Percentiles rank a stretch among this genome's conserved stretches.
Evolutionary conservation across 2,888 invertebrate species (phyloP).

Genomic region (Campoplex nolae): DNA sequence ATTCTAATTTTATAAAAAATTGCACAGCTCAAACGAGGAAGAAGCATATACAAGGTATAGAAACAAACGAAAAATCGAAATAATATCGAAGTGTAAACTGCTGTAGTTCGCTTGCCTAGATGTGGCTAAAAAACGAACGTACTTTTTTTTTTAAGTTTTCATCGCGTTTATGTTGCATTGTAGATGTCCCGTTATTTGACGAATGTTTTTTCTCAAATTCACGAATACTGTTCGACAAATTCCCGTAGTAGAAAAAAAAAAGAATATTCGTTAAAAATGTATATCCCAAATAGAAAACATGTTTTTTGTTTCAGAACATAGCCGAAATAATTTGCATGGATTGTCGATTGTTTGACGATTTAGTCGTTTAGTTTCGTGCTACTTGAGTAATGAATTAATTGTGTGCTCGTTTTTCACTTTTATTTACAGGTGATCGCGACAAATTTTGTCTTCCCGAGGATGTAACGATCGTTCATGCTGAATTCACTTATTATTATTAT

Average conservation of each 20-base stretch:
- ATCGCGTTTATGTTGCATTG: conserved; percentile 39
- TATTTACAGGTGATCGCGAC: conserved; percentile 89
- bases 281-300: not conserved
- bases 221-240: not conserved
- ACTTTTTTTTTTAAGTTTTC: conserved; percentile 24
- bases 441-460: conserved; percentile 95
- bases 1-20: conserved; percentile 74
- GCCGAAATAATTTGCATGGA: conserved; percentile 42
- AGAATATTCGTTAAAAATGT: not conserved
- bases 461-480: conserved; percentile 96
- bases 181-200: conserved; percentile 6
- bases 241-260: not conserved
- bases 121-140: conserved; percentile 63
- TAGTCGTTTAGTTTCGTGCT: not conserved
- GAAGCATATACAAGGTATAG: conserved; percentile 83
- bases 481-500: conserved; percentile 98
- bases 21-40: conserved; percentile 84
- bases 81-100: conserved; percentile 64
- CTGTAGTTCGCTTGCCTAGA: conserved; percentile 75
- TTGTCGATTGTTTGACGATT: conserved; percentile 26
- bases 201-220: not conserved
- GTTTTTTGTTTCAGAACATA: not conserved
- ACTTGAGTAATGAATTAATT: not conserved
- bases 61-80: conserved; percentile 50
- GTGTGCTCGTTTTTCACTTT: conserved; percentile 6